Conservation (phyloP, 2,797 vertebrate genomes). For the Acestrorhynchus altus region DNA sequence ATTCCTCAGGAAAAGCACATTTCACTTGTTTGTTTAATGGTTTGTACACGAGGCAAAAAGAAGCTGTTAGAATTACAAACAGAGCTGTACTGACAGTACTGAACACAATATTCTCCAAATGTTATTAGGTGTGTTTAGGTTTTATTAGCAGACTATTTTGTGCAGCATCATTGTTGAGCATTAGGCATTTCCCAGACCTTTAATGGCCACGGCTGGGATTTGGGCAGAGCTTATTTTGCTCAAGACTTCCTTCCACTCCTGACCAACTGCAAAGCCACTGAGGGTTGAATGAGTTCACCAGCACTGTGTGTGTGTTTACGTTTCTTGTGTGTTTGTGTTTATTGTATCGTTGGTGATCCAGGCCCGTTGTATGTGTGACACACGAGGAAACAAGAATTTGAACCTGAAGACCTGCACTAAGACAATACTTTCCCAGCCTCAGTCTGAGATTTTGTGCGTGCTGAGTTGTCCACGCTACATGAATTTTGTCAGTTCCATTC, state of each 20-base stretch:
- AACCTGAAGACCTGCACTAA: neutral
- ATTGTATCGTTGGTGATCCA: neutral
- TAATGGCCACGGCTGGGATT: neutral
- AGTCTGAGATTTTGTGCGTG: too few relatives aligned
- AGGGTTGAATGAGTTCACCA: conserved; percentile 20
- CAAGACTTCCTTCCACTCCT: conserved; percentile 40
- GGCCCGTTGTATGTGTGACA: neutral
- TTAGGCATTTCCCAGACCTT: conserved; percentile 14
- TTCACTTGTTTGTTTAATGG: neutral
- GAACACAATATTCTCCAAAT: neutral
- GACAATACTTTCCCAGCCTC: too few relatives aligned
- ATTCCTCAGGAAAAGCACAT: neutral
- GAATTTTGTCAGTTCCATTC: too few relatives aligned
- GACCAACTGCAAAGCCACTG: conserved; percentile 3
- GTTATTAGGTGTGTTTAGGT: neutral
- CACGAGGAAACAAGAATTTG: neutral
- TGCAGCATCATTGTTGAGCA: neutral
- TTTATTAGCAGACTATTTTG: neutral
- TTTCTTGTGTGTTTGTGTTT: neutral
- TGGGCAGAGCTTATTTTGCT: conserved; percentile 32
- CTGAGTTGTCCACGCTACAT: too few relatives aligned
- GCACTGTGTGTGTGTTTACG: neutral
- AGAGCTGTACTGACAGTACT: neutral
- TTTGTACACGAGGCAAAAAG: neutral
- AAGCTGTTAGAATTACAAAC: neutral